phyloP scores from a whole-genome alignment of 2,888 invertebrate species.

The Lasius platythorax region DNA sequence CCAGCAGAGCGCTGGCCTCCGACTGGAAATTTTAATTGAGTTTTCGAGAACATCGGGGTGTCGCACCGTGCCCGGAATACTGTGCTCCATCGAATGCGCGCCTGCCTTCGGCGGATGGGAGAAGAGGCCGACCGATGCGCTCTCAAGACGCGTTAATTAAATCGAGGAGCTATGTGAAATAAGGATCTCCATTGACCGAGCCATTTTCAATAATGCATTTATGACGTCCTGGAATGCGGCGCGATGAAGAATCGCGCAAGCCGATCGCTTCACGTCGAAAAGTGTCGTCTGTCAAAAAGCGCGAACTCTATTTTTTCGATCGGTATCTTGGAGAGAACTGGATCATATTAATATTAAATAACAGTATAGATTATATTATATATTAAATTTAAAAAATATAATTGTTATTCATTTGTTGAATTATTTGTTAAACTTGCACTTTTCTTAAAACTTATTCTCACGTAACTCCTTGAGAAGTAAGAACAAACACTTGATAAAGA shows the following conservation, averaged over 20 bases:
- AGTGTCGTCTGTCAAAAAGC: not conserved
- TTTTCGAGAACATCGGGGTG: constrained; percentile 49
- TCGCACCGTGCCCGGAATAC: constrained; percentile 48
- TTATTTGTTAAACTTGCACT: too few species aligned
- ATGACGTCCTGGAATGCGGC: constrained; percentile 38
- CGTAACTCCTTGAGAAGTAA: constrained; percentile 40
- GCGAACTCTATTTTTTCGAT: not conserved
- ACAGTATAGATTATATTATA: not conserved
- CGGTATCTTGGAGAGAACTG: not conserved
- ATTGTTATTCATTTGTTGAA: not conserved
- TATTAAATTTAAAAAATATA: not conserved
- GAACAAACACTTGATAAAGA: not conserved
- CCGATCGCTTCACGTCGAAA: constrained; percentile 15
- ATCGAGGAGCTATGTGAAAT: constrained; percentile 61
- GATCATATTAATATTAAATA: constrained; percentile 13
- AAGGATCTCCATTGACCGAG: constrained; percentile 38
- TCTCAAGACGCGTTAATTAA: constrained; percentile 50
- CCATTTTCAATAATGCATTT: constrained; percentile 50
- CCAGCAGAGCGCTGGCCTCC: constrained; percentile 82
- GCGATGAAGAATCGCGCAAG: constrained; percentile 15
- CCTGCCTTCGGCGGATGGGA: constrained; percentile 4
- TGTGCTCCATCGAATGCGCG: constrained; percentile 15
- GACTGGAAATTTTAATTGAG: constrained; percentile 79
- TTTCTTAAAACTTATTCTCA: not conserved
- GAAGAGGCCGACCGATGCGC: constrained; percentile 38